Evolutionary conservation across 1,140 invertebrate genomes (phyloP), one percentile per base, ranked within the genome.

Genomic region (Ceratosolen solmsi): DNA sequence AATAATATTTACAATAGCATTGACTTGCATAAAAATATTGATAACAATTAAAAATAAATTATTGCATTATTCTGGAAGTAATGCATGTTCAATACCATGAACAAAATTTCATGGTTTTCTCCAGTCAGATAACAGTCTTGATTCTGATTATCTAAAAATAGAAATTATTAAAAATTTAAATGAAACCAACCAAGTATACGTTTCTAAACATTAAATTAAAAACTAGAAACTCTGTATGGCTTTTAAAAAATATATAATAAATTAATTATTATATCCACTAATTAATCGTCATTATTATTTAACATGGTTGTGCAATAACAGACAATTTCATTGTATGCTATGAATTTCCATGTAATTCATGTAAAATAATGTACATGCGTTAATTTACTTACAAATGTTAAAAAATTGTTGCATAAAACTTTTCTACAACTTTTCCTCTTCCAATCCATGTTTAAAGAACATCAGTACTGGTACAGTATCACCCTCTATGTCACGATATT

Each of bases 361-460:
- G 1, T 7, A 63, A 8, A 9, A 33, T n/a, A 5, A n/a, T 49
- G 36, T 41, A 25, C 25, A 41, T 7, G 11, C 5, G 2, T 27
- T 54, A 68, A 51, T 46, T 78, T 84, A 90, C 89, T 91, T 84
- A 91, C 89, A 90, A 90, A 90, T 87, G 85, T 86, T 87, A 84
- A 72, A 88, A 84, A 88, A 89, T 65, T 36, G 49, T 71, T 78
- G 51, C 33, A 71, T 38, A 71, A 71, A 49, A 36, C 85, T 86
- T 86, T 49, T 86, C 90, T 96, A 98, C 91, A 96, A 97, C 92
- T 99, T 99, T 92, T 99, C 98, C 92, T 98, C 97, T 75, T 96
- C 94, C 70, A 99, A 93, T 82, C 97, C 98, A 89, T 98, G 97
- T 92, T 99, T 99, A 92, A 98, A 98, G 91, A 98, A 98, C 95